phyloP scores from a whole-genome alignment of 2,113 vertebrate genomes.

The Neotoma lepida region DNA sequence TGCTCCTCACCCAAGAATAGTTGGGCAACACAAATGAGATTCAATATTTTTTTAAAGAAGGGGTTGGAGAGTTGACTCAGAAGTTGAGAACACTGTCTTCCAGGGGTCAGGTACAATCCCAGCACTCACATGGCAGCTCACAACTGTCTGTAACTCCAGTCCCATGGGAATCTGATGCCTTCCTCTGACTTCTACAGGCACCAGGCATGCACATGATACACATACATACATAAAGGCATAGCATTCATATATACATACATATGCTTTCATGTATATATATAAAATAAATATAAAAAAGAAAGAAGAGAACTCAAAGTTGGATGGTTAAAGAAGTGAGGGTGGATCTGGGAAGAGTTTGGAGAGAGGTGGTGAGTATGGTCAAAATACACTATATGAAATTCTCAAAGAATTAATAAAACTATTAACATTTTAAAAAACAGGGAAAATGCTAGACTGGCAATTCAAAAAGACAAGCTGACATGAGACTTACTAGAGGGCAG shows the following conservation, averaged over 20 bases:
- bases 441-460: background rate
- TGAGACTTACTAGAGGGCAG: background rate
- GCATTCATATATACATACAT: background rate
- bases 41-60: background rate
- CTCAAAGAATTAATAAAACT: background rate
- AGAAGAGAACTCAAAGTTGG: background rate
- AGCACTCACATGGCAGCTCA: background rate
- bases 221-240: background rate
- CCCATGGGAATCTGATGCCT: background rate
- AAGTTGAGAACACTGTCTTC: background rate
- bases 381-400: background rate
- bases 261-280: background rate
- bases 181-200: background rate
- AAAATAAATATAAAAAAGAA: background rate
- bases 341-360: background rate
- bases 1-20: background rate
- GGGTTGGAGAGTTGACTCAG: background rate
- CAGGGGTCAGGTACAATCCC: background rate
- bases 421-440: background rate
- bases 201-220: background rate
- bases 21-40: background rate
- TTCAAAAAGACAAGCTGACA: background rate
- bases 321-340: background rate
- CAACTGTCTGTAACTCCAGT: background rate
- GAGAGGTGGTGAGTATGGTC: background rate